Percentiles rank a stretch among this genome's conserved stretches.
Conservation (phyloP, 2,888 invertebrate genomes). For the Phengaris arion region DNA sequence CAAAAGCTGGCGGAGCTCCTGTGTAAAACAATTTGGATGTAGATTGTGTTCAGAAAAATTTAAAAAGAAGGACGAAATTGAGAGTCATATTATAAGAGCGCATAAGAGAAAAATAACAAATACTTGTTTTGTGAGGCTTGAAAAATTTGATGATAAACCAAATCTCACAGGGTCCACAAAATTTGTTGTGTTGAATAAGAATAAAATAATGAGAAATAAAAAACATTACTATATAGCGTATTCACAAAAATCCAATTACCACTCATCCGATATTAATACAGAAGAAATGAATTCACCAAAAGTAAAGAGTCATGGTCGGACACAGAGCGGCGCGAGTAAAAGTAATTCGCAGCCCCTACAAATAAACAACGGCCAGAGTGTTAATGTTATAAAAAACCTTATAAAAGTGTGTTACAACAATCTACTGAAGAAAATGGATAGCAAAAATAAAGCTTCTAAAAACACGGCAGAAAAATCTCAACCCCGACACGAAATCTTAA, state of each 20-base stretch:
- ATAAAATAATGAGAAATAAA: conserved; percentile 50
- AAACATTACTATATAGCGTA: conserved; percentile 49
- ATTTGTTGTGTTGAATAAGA: conserved; percentile 49
- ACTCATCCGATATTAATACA: conserved; percentile 17
- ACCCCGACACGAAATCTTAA: conserved; percentile 63
- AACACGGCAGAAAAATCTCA: conserved; percentile 44
- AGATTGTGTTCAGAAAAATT: conserved; percentile 46
- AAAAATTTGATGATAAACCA: conserved; percentile 51
- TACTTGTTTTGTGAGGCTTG: conserved; percentile 50
- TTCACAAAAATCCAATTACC: conserved; percentile 38
- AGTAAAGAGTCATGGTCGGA: neutral
- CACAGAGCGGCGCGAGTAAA: neutral
- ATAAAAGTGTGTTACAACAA: conserved; percentile 52
- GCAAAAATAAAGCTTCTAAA: conserved; percentile 31
- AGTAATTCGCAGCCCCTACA: neutral
- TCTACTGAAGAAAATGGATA: conserved; percentile 47
- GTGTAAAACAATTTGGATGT: conserved; percentile 48
- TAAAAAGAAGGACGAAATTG: conserved; percentile 38
- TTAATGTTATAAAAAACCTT: conserved; percentile 35
- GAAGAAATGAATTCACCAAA: conserved; percentile 27
- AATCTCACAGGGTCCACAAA: conserved; percentile 53
- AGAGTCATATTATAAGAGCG: conserved; percentile 40
- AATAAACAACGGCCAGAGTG: neutral
- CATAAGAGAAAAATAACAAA: conserved; percentile 47
- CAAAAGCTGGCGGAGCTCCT: conserved; percentile 37